These are phyloP conservation scores for Dolichotis patagonum DNA, from an alignment of 2,113 vertebrate species.

Conservation along the genomic window DNA sequence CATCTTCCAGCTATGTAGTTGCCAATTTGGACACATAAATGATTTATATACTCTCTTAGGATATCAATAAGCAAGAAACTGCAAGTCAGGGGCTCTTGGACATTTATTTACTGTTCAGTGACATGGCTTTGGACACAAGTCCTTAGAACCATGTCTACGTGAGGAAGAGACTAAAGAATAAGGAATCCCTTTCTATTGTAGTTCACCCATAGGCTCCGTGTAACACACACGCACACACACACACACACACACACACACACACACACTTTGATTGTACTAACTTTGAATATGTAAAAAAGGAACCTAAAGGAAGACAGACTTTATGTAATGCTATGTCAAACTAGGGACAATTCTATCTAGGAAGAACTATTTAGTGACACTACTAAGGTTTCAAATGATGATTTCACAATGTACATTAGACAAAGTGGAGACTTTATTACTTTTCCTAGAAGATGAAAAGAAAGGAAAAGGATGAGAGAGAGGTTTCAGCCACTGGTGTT, in stretches of 20 bases:
- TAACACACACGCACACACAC: neutral
- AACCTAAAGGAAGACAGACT: neutral
- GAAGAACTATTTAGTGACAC: neutral
- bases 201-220: neutral
- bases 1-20: neutral
- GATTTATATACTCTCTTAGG: neutral
- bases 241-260: neutral
- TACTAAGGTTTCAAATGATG: neutral
- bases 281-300: slow-evolving; percentile 4
- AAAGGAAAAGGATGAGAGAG: too few species aligned
- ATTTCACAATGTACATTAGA: neutral
- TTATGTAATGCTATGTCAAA: neutral
- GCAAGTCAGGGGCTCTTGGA: neutral
- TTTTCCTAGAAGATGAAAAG: neutral
- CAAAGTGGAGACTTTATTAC: neutral
- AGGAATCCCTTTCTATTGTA: neutral
- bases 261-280: neutral
- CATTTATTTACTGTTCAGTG: slow-evolving; percentile 42
- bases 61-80: slow-evolving; percentile 48
- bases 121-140: neutral
- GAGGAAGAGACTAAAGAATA: neutral
- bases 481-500: neutral
- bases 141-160: neutral
- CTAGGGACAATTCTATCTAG: neutral
- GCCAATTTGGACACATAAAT: neutral